Evolutionary conservation across 2,888 invertebrate genomes (phyloP), one percentile per base, ranked within the genome.

Genomic region (Phyllotreta cruciferae): DNA sequence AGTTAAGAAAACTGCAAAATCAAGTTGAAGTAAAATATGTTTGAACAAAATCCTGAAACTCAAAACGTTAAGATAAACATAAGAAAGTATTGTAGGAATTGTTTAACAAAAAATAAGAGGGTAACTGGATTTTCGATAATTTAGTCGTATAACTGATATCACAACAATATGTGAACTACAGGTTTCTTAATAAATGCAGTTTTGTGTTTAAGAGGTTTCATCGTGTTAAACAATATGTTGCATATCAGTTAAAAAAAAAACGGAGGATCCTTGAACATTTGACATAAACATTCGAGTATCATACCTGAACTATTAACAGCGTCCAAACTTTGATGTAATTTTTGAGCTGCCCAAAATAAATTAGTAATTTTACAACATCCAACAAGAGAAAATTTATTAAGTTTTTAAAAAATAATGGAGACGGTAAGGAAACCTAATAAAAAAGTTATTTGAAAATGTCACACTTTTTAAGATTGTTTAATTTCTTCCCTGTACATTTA

Each of bases 231-330:
- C n/a, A 47, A 42, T 63, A 39, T 49, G 36, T 53, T 53, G 24
- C 37, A 38, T 34, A 44, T 44, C 44, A 57, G 50, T 50, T 10
- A 3, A 13, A 47, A 55, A 38, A n/a, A 38, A 49, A 57, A 64
- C 63, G 50, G 1, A 24, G 55, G 55, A 66, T 68, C 57, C 66
- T 70, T 60, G 24, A 24, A 24, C 24, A 24, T 65, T 36, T 49
- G 68, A 66, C 62, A 66, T 64, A 63, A 74, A 68, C 70, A 44
- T 24, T 62, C 56, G 54, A 58, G 55, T 55, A 44, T 80, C 83
- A 77, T 85, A 88, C 88, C 88, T 88, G 86, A 82, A 76, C 83
- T 84, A 80, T 86, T 85, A 78, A 87, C 87, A 78, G 86, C 85
- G 79, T 87, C 87, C 83, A 88, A 82, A 82, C 87, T 87, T 81